phyloP scores from a whole-genome alignment of 2,888 invertebrate genomes.

The Tromatobia lineatoria region DNA sequence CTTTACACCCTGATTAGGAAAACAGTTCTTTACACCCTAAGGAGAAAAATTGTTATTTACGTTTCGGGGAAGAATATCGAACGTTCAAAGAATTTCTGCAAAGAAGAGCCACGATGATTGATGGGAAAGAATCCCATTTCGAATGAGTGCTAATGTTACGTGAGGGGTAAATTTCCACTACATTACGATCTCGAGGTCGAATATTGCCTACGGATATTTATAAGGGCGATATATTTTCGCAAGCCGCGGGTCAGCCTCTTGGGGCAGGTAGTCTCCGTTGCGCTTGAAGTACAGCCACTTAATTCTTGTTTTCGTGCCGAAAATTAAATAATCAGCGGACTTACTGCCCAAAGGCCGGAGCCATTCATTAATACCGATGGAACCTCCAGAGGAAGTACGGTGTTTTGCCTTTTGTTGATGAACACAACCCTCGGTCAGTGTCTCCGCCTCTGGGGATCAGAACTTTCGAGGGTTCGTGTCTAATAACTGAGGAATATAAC shows the following conservation, averaged over 20 bases:
- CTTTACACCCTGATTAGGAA: too few relatives aligned
- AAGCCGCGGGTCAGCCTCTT: not conserved
- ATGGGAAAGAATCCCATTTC: not conserved
- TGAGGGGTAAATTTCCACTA: not conserved
- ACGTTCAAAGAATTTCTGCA: too few relatives aligned
- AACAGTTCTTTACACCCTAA: too few relatives aligned
- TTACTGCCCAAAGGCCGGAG: not conserved
- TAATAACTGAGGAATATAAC: slow-evolving; percentile 44
- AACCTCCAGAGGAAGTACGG: slow-evolving; percentile 25
- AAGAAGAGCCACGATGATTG: not conserved
- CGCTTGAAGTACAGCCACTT: slow-evolving; percentile 45
- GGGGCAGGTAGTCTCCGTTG: slow-evolving; percentile 53
- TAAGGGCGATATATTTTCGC: not conserved
- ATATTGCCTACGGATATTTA: not conserved
- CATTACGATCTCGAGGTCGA: not conserved
- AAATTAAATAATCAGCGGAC: slow-evolving; percentile 60
- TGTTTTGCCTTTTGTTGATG: slow-evolving; percentile 57
- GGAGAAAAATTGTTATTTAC: too few relatives aligned
- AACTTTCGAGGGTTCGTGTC: not conserved
- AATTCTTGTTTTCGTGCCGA: slow-evolving; percentile 64
- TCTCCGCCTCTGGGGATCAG: slow-evolving; percentile 21
- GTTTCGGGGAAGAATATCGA: too few relatives aligned
- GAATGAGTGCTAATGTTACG: not conserved
- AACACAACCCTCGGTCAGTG: slow-evolving; percentile 23
- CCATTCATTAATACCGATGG: slow-evolving; percentile 62